Percentiles rank a stretch among this genome's conserved stretches.
These are phyloP conservation scores for Eospalax fontanierii DNA, from an alignment of 2,797 vertebrate species.

Conservation along the genomic window DNA sequence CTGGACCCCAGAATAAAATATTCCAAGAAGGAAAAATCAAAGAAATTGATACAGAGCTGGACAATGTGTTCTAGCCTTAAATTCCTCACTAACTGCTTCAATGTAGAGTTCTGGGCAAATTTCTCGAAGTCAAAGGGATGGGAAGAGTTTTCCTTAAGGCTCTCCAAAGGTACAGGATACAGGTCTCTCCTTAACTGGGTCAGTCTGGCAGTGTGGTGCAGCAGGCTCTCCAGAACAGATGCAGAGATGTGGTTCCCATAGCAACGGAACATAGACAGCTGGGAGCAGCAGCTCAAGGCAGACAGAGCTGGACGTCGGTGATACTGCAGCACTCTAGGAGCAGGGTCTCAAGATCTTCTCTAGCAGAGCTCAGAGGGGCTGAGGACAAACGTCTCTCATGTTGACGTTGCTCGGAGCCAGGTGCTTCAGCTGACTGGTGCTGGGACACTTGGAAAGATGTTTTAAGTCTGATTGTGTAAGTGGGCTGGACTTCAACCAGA, in stretches of 20 bases:
- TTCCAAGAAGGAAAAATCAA: too few relatives aligned
- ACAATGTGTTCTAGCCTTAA: too few relatives aligned
- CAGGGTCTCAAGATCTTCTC: background rate
- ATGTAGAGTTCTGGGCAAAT: too few relatives aligned
- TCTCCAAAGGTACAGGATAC: background rate
- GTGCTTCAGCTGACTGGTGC: background rate
- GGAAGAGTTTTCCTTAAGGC: background rate
- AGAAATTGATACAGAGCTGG: too few relatives aligned
- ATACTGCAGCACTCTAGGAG: background rate
- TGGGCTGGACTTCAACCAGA: background rate
- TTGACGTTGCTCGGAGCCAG: background rate
- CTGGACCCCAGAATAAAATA: too few relatives aligned
- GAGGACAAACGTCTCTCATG: fast-evolving
- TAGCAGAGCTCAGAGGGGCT: background rate
- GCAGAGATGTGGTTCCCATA: too few relatives aligned
- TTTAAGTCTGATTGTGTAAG: background rate
- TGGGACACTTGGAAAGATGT: background rate
- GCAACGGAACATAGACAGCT: background rate
- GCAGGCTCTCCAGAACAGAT: background rate
- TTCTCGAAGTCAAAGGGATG: too few relatives aligned
- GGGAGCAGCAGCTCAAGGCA: background rate
- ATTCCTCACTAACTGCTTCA: too few relatives aligned
- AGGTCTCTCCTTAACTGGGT: background rate
- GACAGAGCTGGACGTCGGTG: background rate
- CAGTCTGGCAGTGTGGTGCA: background rate